Evolutionary conservation across 2,113 vertebrate species (phyloP).

Genomic region (Callaeas wilsoni): DNA sequence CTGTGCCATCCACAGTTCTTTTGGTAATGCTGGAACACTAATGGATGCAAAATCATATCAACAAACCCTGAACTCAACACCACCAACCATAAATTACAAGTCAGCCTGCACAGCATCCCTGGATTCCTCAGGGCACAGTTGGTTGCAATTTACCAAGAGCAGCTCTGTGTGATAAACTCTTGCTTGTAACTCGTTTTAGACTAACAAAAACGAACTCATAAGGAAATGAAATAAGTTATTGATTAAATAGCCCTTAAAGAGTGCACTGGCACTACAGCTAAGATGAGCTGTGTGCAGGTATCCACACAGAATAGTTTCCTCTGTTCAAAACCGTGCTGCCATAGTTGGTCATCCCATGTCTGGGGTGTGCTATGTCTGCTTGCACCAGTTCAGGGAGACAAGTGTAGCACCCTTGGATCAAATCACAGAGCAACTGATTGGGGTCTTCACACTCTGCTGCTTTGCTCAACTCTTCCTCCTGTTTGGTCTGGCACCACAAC

Average conservation of each 20-base stretch:
- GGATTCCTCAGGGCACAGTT: not conserved
- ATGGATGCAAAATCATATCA: not conserved
- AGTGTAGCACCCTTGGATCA: not conserved
- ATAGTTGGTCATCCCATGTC: not conserved
- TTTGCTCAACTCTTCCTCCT: not conserved
- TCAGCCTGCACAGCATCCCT: not conserved
- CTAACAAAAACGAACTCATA: not conserved
- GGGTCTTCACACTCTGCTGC: not conserved
- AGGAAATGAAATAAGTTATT: not conserved
- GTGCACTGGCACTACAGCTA: not conserved
- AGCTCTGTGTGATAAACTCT: not conserved
- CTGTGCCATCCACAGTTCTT: not conserved
- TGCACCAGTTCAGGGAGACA: not conserved
- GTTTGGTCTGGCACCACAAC: not conserved
- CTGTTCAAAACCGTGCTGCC: not conserved
- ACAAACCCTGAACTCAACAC: not conserved
- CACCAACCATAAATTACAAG: not conserved
- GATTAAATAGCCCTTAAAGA: not conserved
- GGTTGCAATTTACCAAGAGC: not conserved
- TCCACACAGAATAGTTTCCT: not conserved
- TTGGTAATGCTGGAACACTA: not conserved
- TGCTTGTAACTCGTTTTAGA: not conserved
- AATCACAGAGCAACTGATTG: not conserved
- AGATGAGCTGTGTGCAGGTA: not conserved
- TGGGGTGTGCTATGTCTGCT: not conserved